phyloP scores from a whole-genome alignment of 2,797 vertebrate species.

The Muraenolepis orangiensis region DNA sequence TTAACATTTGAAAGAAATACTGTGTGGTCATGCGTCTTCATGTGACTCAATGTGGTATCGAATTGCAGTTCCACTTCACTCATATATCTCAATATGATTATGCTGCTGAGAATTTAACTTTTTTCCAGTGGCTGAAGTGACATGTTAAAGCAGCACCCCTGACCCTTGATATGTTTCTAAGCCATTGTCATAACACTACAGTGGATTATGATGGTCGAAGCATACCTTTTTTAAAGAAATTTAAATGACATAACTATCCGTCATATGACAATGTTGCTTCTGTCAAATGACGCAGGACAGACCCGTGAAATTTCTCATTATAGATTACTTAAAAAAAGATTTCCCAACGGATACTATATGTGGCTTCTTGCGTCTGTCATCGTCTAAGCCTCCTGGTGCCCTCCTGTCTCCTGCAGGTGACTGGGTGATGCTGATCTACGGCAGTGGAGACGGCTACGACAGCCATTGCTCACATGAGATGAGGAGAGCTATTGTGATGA shows the following conservation, averaged over 20 bases:
- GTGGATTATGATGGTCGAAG: too few species aligned
- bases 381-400: background rate
- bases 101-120: background rate
- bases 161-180: too few species aligned
- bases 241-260: too few species aligned
- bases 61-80: background rate
- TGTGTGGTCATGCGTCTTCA: background rate
- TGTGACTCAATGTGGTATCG: background rate
- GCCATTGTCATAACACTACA: too few species aligned
- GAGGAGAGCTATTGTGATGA: constrained; percentile 86
- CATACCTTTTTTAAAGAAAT: too few species aligned
- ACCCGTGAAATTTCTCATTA: background rate
- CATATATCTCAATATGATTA: background rate
- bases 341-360: too few species aligned
- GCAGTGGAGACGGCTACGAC: constrained; percentile 77
- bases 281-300: too few species aligned
- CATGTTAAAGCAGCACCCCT: too few species aligned
- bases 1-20: background rate
- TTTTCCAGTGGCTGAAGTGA: too few species aligned
- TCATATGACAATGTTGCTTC: too few species aligned
- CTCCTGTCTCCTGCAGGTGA: constrained; percentile 70
- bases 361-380: too few species aligned
- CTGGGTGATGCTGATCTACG: constrained; percentile 90
- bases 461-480: constrained; percentile 73
- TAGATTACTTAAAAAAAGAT: background rate